phyloP scores from a whole-genome alignment of 2,888 invertebrate genomes.

The Eupithecia insigniata region DNA sequence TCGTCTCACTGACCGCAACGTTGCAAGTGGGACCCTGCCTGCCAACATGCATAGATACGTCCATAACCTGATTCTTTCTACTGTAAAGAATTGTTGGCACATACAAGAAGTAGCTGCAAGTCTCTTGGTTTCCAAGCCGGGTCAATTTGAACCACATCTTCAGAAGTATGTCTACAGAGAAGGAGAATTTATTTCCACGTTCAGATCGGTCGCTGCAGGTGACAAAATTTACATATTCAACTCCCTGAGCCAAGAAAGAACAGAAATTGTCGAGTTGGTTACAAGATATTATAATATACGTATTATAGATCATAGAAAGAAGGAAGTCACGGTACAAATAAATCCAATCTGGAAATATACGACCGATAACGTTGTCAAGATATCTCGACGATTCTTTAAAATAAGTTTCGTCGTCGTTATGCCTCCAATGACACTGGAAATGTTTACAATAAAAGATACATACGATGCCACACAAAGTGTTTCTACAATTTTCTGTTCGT shows the following conservation, averaged over 20 bases:
- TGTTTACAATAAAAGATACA: conserved; percentile 83
- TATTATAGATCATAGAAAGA: conserved; percentile 87
- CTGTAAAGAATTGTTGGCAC: conserved; percentile 71
- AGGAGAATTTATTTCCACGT: conserved; percentile 70
- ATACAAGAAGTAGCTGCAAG: conserved; percentile 71
- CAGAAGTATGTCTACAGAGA: conserved; percentile 73
- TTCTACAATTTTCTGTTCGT: conserved; percentile 65
- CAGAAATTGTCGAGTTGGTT: conserved; percentile 90
- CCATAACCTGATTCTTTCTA: conserved; percentile 85
- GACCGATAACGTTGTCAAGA: conserved; percentile 59
- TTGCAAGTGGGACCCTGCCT: conserved; percentile 97
- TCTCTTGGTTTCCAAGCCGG: conserved; percentile 88
- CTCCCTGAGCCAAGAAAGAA: conserved; percentile 90
- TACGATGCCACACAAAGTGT: conserved; percentile 66
- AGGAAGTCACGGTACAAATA: conserved; percentile 76
- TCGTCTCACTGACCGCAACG: conserved; percentile 97
- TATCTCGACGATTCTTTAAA: conserved; percentile 82
- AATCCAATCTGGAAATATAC: conserved; percentile 73
- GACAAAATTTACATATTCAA: conserved; percentile 92
- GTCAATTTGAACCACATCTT: conserved; percentile 86
- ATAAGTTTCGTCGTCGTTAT: conserved; percentile 89
- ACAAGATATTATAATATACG: conserved; percentile 88
- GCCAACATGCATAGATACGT: conserved; percentile 93
- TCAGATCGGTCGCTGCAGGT: conserved; percentile 80
- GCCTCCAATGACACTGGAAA: conserved; percentile 89